Conservation (phyloP, 2,888 invertebrate species). For the Sphaerophoria taeniata region DNA sequence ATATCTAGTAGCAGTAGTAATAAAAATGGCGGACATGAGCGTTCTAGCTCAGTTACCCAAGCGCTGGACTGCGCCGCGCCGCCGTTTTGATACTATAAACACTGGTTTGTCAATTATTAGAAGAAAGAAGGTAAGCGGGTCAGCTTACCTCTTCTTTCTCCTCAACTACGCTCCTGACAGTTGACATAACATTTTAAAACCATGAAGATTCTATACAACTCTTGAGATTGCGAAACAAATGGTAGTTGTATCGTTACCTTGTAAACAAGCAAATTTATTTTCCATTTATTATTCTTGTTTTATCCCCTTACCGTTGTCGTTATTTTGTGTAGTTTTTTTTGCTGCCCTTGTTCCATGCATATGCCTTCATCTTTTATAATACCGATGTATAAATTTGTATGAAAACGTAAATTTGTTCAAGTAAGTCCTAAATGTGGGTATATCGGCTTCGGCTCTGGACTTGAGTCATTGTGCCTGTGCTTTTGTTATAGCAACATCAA, state of each 20-base stretch:
- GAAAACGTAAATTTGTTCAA: neutral
- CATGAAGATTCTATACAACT: constrained; percentile 15
- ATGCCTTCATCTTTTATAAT: constrained; percentile 6
- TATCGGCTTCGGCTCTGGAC: constrained; percentile 28
- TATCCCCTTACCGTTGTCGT: neutral
- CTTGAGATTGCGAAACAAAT: constrained; percentile 39
- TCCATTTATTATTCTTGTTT: constrained; percentile 47
- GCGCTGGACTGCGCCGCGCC: no score
- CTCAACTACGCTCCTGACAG: neutral
- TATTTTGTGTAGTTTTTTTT: no score
- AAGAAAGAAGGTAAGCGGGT: no score
- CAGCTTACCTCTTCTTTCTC: no score
- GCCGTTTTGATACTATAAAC: no score
- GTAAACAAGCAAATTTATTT: constrained; percentile 70
- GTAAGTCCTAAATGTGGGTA: neutral
- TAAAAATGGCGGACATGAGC: no score
- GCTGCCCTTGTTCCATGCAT: neutral
- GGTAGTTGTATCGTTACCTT: constrained; percentile 67
- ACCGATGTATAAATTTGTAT: neutral
- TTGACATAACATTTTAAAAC: neutral
- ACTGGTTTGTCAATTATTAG: no score
- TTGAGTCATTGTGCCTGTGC: constrained; percentile 29
- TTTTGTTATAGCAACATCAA: constrained; percentile 38
- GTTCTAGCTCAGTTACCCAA: no score
- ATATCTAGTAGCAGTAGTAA: no score